Evolutionary conservation across 2,113 vertebrate species (phyloP), one percentile per base, ranked within the genome.

Genomic region (Anser brachyrhynchus): DNA sequence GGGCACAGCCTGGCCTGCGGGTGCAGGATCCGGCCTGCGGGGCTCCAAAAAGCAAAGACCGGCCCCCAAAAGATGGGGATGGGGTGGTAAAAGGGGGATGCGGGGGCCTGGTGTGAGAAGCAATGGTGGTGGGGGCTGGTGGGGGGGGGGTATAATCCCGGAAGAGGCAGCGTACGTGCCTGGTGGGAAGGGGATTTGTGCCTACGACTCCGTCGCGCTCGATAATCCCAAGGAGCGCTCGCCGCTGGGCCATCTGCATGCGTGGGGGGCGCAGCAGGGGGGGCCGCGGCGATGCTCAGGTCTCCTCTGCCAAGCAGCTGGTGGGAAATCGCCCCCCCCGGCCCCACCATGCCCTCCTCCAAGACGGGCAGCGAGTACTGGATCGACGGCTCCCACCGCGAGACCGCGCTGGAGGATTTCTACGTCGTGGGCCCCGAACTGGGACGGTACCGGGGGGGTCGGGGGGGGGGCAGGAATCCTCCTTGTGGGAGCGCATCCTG

Each of bases 321-420:
- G 76, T 26, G 8, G 81, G 71, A 95, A 72, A 73, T 26, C 11
- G 9, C 31, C 23, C 23, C 76, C 73, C 76, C 72, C 18, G 73
- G 76, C 71, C 67, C 87, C 89, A 87, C 62, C 96, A 99, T 99
- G 98, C 98, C 98, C 35, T 98, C 98, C 44, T 98, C 98, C 86
- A 96, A 98, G 58, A 97, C 97, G 9, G 96, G 95, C 61, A 91
- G 97, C 16, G 98, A 98, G 78, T 99, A 98, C 96, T 99, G 99
- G 98, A 98, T 99, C 78, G 98, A 99, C 7, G 99, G 98, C 13
- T 99, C 99, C 54, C 97, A 97, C 57, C 97, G 98, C 64, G 98
- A 98, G 95, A 97, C 95, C 20, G 85, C 98, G 22, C 97, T 99
- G 95, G 98, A 98, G 81, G 98, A 98, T 31, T 98, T 98, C 97